phyloP scores from a whole-genome alignment of 2,797 vertebrate genomes.

The Morus bassanus region DNA sequence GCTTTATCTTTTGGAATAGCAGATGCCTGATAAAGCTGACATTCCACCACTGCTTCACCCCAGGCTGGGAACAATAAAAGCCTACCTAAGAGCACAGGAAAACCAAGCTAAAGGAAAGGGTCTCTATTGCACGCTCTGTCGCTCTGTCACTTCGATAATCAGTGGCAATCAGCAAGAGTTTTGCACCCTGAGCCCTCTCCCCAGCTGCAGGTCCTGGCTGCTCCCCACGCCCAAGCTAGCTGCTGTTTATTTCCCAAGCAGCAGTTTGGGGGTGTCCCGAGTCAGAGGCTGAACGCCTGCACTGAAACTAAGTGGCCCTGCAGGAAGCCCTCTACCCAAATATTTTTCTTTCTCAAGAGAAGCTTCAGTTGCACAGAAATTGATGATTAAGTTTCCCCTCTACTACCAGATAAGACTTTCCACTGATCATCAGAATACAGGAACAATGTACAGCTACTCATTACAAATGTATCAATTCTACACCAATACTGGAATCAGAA shows the following conservation, averaged over 20 bases:
- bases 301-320: not conserved
- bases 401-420: not conserved
- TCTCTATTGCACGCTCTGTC: not conserved
- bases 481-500: not conserved
- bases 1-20: not conserved
- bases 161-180: not conserved
- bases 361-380: not conserved
- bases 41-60: not conserved
- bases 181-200: accelerated
- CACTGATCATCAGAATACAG: not conserved
- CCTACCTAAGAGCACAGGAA: not conserved
- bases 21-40: not conserved
- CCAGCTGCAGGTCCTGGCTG: not conserved
- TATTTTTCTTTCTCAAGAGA: not conserved
- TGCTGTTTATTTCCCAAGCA: not conserved
- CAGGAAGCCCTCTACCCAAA: not conserved
- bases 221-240: not conserved
- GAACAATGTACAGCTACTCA: not conserved
- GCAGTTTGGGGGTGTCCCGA: not conserved
- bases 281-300: not conserved
- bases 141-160: not conserved
- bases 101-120: not conserved
- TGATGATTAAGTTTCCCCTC: not conserved
- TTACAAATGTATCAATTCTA: not conserved
- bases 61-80: not conserved